Evolutionary conservation across 2,888 invertebrate species (phyloP), one percentile per base, ranked within the genome.

Genomic region (Nemoura dubitans): DNA sequence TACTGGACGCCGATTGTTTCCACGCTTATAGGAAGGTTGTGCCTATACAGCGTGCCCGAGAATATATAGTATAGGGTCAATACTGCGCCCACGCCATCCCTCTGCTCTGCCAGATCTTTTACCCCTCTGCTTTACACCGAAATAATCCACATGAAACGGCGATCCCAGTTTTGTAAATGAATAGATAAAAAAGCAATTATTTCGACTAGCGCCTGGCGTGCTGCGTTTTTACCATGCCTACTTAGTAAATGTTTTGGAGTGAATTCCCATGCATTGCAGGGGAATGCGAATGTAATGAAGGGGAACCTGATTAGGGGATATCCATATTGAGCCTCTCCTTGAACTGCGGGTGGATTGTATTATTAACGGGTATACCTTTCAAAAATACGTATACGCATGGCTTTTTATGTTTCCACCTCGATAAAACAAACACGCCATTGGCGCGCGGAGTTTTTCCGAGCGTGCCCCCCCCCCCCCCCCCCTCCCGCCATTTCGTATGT

Each of bases 121-220:
- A 10, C 59, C 59, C 59, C 59, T 21, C 59, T 10, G 59, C 59
- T 21, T 7, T 14, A 14, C n/a, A n/a, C n/a, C 59, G 21, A 21
- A 59, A 59, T 59, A 59, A 59, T 59, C 59, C 59, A 3, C 59
- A 21, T 59, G 6, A 59, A 59, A 14, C 59, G 16, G 1, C 59
- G 59, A 10, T 59, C 21, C 59, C 59, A 21, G 59, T 59, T 59
- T 59, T 59, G 59, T 59, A 59, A 59, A 59, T 59, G 59, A 59
- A 59, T 59, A 59, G 59, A 59, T 59, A 59, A 59, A 59, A 59
- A 59, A 59, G 59, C 21, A 59, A 59, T 59, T 59, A 59, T 59
- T 59, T 59, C 36, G 36, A 36, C 36, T 36, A 10, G 36, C 36
- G 36, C 36, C 5, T 10, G 36, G 36, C 36, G 36, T 36, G 10